These are phyloP conservation scores for Papilio polytes DNA, from an alignment of 1,140 invertebrate species.

Conservation along the genomic window DNA sequence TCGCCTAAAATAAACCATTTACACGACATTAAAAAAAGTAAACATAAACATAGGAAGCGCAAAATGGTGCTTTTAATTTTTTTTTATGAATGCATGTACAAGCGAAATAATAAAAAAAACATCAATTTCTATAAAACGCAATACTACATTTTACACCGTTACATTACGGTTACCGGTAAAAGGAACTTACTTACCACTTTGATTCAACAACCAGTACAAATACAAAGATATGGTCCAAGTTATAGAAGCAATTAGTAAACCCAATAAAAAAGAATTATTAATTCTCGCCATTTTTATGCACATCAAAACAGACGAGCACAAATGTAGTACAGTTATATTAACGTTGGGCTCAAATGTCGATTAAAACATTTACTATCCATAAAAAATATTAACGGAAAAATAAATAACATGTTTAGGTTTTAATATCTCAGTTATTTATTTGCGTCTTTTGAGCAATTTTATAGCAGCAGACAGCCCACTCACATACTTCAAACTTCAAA, in stretches of 20 bases:
- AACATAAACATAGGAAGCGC: background rate
- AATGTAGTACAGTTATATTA: background rate
- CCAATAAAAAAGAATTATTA: constrained; percentile 77
- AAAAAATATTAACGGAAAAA: background rate
- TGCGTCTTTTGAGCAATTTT: background rate
- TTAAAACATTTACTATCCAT: background rate
- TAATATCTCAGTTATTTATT: background rate
- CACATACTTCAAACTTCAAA: too few species aligned
- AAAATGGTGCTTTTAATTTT: background rate
- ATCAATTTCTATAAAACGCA: background rate
- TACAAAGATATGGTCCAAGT: constrained; percentile 79
- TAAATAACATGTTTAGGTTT: background rate
- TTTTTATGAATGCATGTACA: background rate
- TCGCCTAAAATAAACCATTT: constrained; percentile 63
- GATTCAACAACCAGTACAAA: constrained; percentile 76
- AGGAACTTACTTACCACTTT: constrained; percentile 64
- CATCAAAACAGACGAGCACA: background rate
- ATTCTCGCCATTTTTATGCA: constrained; percentile 61
- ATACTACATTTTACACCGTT: background rate
- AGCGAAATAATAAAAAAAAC: background rate
- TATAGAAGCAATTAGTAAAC: constrained; percentile 73
- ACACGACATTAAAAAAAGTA: constrained; percentile 3
- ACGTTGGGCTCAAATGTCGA: background rate
- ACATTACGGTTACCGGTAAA: background rate
- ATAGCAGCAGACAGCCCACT: background rate